Conservation (phyloP, 1,140 invertebrate genomes). For the Drosophila lacertosa region DNA sequence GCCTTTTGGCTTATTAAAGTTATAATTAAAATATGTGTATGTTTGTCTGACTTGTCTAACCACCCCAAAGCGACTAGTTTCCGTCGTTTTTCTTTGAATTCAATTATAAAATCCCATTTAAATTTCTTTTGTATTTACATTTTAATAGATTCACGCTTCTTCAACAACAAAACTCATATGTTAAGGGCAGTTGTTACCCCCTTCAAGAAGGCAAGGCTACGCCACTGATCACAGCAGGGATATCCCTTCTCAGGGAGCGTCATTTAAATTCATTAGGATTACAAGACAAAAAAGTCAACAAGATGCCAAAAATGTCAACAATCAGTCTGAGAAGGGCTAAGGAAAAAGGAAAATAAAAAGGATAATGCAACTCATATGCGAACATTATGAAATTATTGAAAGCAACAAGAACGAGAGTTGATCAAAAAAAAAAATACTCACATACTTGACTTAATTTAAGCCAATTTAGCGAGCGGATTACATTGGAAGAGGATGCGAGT, state of each 20-base stretch:
- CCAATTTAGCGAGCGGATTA: conserved; percentile 71
- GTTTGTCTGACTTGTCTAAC: conserved; percentile 11
- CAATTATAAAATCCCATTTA: conserved; percentile 65
- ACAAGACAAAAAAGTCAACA: conserved; percentile 78
- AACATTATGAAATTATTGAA: conserved; percentile 57
- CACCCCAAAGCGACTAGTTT: conserved; percentile 6
- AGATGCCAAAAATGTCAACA: conserved; percentile 60
- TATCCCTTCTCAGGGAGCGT: conserved; percentile 36
- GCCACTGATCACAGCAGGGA: conserved; percentile 29
- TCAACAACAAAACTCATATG: conserved; percentile 5
- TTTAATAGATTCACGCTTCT: conserved; percentile 74
- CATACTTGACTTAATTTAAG: conserved; percentile 83
- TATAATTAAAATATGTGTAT: conserved; percentile 79
- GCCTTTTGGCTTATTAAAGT: conserved; percentile 75
- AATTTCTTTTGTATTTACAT: conserved; percentile 68
- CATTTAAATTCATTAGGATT: conserved; percentile 81
- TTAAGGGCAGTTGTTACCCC: neutral
- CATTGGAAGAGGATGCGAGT: conserved; percentile 46
- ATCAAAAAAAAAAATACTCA: conserved; percentile 32
- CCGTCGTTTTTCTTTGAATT: conserved; percentile 66
- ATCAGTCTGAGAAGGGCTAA: no score
- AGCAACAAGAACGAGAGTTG: conserved; percentile 15
- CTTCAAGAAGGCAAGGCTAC: neutral
- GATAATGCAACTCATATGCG: conserved; percentile 68
- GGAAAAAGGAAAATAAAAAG: conserved; percentile 25